Base-by-base conservation (phyloP, 1,140 invertebrate genomes). In the Ips nitidus region DNA sequence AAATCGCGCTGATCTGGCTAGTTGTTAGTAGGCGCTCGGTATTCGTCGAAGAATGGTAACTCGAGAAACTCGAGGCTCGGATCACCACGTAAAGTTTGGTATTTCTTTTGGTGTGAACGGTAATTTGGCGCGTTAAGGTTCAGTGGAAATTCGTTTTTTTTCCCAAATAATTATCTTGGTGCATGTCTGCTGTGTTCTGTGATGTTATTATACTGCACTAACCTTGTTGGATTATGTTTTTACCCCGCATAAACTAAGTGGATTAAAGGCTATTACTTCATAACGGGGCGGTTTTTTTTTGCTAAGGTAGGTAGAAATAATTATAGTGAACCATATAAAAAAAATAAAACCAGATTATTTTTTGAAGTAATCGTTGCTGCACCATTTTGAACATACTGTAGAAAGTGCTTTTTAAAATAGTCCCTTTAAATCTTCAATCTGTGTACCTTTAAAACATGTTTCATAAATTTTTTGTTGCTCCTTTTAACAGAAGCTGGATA, bases 11-110 rank as follows among this genome's bases (percentile, higher is more conserved):
- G 58, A 68, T 68, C 66, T 68, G 41, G 66, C 66, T 68, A 52
- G 66, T 68, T 68, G 66, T 68, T 68, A 68, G 66, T 68, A 60
- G 66, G 66, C 60, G 66, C 66, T 68, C 66, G 66, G 66, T 68
- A 68, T 53, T 60, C 66, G 66, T 53, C 66, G 47, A 68, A 68
- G 66, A 68, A 68, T 68, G 66, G 66, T 68, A 68, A n/a, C 50
- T 60, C n/a, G 66, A 68, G 55, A 57, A 68, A 41, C 47, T 50
- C 53, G 64, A 40, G 53, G 55, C 41, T 22, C 22, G 39, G 50
- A 22, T 47, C n/a, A 59, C 43, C 41, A 41, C 52, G 52, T 41
- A 5, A 66, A 66, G 22, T 22, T 22, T 22, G 22, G 22, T 22
- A 22, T 22, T 22, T 22, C 22, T 22, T 22, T 22, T 22, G 22